Evolutionary conservation across 2,888 invertebrate genomes (phyloP).

Genomic region (Dinocampus coccinellae): DNA sequence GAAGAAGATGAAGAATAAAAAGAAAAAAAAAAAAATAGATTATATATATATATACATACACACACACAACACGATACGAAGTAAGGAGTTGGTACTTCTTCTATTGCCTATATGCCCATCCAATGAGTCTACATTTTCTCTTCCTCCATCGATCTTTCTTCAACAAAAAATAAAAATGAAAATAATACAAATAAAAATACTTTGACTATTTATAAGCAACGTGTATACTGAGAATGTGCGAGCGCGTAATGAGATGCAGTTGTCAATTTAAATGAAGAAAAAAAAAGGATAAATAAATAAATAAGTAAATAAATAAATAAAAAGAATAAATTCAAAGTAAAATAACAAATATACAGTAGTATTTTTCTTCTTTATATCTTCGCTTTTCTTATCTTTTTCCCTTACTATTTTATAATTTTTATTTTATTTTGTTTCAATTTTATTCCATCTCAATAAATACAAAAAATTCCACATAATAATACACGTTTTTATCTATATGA

Average conservation of each 20-base stretch:
- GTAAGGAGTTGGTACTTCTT: constrained; percentile 14
- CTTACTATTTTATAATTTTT: background rate
- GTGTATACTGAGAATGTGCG: background rate
- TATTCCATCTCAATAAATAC: no score
- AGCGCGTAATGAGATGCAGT: constrained; percentile 5
- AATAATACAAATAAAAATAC: background rate
- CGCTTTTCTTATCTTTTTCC: background rate
- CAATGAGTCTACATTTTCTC: constrained; percentile 13
- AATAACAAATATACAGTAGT: background rate
- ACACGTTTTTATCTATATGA: no score
- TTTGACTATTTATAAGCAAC: background rate
- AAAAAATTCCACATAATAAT: no score
- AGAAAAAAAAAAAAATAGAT: background rate
- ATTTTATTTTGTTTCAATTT: no score
- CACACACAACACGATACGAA: background rate
- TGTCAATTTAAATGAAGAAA: background rate
- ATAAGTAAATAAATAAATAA: no score
- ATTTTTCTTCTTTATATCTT: background rate
- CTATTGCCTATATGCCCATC: background rate
- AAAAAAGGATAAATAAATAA: no score
- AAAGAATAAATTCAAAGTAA: background rate
- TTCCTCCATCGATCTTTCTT: constrained; percentile 18
- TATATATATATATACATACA: background rate
- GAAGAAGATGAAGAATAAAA: constrained; percentile 2
- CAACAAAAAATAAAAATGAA: no score